Percentiles rank a stretch among this genome's conserved stretches.
Evolutionary conservation across 2,888 invertebrate genomes (phyloP).

Genomic region (Perizoma affinitatum): DNA sequence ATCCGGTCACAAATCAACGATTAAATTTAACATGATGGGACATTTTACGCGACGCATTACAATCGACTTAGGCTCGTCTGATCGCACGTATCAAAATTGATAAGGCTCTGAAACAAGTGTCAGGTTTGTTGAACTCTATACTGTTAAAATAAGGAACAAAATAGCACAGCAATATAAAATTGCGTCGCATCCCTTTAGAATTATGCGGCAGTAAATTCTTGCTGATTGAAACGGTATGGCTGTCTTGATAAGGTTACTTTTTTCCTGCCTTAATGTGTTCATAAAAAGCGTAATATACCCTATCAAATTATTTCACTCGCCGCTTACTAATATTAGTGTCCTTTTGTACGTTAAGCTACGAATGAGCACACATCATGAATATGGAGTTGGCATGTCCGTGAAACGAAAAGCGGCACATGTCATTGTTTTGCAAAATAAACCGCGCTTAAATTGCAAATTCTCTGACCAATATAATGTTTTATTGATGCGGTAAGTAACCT

Average conservation of each 20-base stretch:
- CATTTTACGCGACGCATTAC: conserved; percentile 59
- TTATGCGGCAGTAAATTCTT: conserved; percentile 12
- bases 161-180: not conserved
- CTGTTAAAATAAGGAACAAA: not conserved
- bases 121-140: conserved; percentile 2
- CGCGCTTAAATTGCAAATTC: conserved; percentile 42
- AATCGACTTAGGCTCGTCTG: conserved; percentile 45
- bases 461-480: conserved; percentile 27
- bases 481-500: conserved; percentile 33
- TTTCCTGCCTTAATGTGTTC: conserved; percentile 6
- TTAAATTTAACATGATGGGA: conserved; percentile 64
- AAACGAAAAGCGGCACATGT: conserved; percentile 24
- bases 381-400: conserved; percentile 38
- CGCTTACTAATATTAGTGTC: conserved; percentile 51
- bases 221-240: conserved; percentile 17
- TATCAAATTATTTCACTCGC: conserved; percentile 50
- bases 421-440: conserved; percentile 45
- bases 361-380: conserved; percentile 35
- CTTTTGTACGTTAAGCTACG: conserved; percentile 39
- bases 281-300: conserved; percentile 45
- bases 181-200: conserved; percentile 11
- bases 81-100: conserved; percentile 51
- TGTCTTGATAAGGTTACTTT: conserved; percentile 10
- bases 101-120: conserved; percentile 21
- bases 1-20: conserved; percentile 62